A percentile compares a stretch with the other conserved stretches of the same genome.
Evolutionary conservation across 2,888 invertebrate species (phyloP).

Genomic region (Netelia melanura): DNA sequence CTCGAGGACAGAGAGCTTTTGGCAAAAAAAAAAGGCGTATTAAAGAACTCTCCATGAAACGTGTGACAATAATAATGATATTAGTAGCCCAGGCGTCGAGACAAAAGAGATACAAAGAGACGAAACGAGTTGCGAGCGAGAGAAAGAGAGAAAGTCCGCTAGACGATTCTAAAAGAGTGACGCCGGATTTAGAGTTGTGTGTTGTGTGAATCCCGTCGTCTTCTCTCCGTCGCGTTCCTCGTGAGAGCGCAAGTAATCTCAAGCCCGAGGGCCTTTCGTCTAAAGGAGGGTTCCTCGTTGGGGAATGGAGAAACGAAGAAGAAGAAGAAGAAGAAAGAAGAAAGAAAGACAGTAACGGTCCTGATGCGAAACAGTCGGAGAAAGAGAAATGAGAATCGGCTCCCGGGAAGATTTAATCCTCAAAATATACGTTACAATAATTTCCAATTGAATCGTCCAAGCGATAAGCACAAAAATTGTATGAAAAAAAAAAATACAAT

Average conservation of each 20-base stretch:
- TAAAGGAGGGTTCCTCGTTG: conserved; percentile 23
- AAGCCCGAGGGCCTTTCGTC: conserved; percentile 5
- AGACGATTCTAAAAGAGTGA: conserved; percentile 79
- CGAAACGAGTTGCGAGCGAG: conserved; percentile 8
- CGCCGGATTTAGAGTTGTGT: conserved; percentile 79
- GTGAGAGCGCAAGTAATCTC: conserved; percentile 6
- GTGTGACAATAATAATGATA: conserved; percentile 3
- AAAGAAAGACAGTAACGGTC: conserved; percentile 37
- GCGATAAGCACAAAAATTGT: background rate
- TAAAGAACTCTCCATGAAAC: background rate
- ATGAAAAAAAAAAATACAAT: background rate
- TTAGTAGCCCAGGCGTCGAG: background rate
- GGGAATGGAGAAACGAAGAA: conserved; percentile 38
- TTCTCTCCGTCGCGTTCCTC: conserved; percentile 3
- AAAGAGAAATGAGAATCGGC: conserved; percentile 65
- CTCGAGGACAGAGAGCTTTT: background rate
- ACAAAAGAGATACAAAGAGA: conserved; percentile 19
- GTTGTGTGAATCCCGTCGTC: conserved; percentile 58
- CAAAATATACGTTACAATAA: no score
- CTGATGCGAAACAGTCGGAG: conserved; percentile 7
- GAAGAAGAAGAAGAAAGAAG: conserved; percentile 35
- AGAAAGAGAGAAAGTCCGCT: conserved; percentile 57
- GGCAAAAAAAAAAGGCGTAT: background rate
- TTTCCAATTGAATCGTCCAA: no score
- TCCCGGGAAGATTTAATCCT: conserved; percentile 77